phyloP scores from a whole-genome alignment of 2,888 invertebrate species.

The Ganaspis brasiliensis region DNA sequence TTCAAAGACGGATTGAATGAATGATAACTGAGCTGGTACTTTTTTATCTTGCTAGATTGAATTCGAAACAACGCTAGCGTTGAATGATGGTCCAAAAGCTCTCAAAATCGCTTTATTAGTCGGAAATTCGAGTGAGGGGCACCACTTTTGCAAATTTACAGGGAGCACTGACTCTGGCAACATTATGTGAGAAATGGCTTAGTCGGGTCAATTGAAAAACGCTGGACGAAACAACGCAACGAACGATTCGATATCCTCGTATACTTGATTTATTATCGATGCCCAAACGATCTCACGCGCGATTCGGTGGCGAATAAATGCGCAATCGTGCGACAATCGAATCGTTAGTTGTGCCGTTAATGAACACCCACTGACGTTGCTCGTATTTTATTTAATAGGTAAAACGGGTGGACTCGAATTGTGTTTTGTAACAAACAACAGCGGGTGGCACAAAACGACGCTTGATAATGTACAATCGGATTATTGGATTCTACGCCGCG shows the following conservation, averaged over 20 bases:
- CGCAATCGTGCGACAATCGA: constrained; percentile 75
- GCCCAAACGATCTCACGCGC: constrained; percentile 62
- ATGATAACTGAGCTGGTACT: no score
- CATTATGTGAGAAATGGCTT: constrained; percentile 45
- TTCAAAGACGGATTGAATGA: no score
- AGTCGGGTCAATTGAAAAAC: constrained; percentile 59
- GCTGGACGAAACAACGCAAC: constrained; percentile 38
- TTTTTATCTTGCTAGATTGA: constrained; percentile 6
- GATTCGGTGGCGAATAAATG: constrained; percentile 63
- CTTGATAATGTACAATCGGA: constrained; percentile 72
- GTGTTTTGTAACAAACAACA: constrained; percentile 77
- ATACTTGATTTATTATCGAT: constrained; percentile 68
- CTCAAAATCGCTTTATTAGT: constrained; percentile 32
- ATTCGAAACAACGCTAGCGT: constrained; percentile 15
- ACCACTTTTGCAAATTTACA: constrained; percentile 35
- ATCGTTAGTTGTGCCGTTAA: constrained; percentile 74
- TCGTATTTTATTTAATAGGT: constrained; percentile 77
- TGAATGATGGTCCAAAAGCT: constrained; percentile 20
- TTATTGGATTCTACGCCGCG: constrained; percentile 72
- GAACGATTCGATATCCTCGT: constrained; percentile 42
- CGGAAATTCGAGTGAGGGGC: constrained; percentile 26
- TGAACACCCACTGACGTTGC: constrained; percentile 75
- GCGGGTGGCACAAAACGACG: constrained; percentile 66
- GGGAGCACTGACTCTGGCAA: constrained; percentile 10
- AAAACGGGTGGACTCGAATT: constrained; percentile 70